Conservation (phyloP, 1,140 invertebrate genomes). For the Leucophenga varia region DNA sequence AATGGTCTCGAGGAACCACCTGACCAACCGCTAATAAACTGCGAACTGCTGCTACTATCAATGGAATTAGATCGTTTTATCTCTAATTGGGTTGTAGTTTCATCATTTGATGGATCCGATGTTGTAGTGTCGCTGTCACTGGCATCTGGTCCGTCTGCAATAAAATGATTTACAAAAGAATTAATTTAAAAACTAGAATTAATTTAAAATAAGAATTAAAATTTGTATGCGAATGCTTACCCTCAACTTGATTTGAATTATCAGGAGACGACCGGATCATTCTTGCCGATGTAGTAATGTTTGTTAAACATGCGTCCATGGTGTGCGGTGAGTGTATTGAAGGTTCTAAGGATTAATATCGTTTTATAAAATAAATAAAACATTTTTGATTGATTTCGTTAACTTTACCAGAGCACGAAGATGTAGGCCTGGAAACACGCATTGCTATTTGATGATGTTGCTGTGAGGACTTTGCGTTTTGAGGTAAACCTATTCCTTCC, state of each 20-base stretch:
- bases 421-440: constrained; percentile 26
- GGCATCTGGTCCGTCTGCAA: constrained; percentile 25
- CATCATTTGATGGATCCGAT: constrained; percentile 42
- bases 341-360: constrained; percentile 24
- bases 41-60: constrained; percentile 40
- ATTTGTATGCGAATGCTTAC: too few species aligned
- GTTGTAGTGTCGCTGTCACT: constrained; percentile 45
- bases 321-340: constrained; percentile 37
- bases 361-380: not conserved
- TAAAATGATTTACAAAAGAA: too few species aligned
- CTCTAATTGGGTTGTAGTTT: constrained; percentile 19
- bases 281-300: constrained; percentile 17
- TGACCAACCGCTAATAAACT: too few species aligned
- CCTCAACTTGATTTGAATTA: constrained; percentile 28
- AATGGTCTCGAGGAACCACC: too few species aligned
- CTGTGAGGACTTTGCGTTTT: constrained; percentile 8
- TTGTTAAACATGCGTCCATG: constrained; percentile 30
- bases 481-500: too few species aligned
- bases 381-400: not conserved
- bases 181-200: too few species aligned
- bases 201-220: too few species aligned
- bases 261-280: constrained; percentile 19
- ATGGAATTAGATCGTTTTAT: constrained; percentile 23
- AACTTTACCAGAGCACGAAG: constrained; percentile 44
- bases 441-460: constrained; percentile 14